These are phyloP conservation scores for Dicrostonyx torquatus DNA, from an alignment of 2,797 vertebrate species.

Conservation along the genomic window DNA sequence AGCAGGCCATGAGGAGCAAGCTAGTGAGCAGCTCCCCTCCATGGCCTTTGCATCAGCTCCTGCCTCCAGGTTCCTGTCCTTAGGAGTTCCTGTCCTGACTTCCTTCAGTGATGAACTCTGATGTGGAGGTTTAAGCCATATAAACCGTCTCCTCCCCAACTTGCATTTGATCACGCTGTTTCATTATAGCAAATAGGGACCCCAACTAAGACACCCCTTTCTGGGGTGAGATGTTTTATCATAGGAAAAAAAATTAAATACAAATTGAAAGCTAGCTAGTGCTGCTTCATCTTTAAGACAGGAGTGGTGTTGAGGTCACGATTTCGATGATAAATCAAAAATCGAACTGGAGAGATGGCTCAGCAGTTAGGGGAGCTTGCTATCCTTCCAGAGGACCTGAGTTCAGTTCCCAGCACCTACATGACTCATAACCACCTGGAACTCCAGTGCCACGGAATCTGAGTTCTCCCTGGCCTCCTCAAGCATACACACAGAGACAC, in stretches of 20 bases:
- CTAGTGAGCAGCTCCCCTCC: not conserved
- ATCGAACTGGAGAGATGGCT: not conserved
- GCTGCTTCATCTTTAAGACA: constrained; percentile 65
- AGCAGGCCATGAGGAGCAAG: not conserved
- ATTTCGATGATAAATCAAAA: constrained; percentile 58
- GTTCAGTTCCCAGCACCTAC: not conserved
- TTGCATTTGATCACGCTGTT: not conserved
- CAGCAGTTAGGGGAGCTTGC: too few relatives aligned
- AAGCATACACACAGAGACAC: not conserved
- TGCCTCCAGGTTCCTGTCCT: not conserved
- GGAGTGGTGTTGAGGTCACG: constrained; percentile 65
- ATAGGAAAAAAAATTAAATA: constrained; percentile 50
- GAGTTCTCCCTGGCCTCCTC: not conserved
- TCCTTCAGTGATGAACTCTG: not conserved
- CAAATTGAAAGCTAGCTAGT: constrained; percentile 15
- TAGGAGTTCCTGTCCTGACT: not conserved
- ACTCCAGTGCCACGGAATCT: not conserved
- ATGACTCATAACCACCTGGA: not conserved
- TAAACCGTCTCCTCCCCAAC: not conserved
- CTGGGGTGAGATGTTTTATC: constrained; percentile 37
- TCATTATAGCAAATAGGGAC: not conserved
- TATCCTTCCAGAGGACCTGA: not conserved
- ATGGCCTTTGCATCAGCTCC: not conserved
- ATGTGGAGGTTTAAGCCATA: not conserved
- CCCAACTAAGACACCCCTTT: not conserved